Base-by-base conservation (phyloP, 2,888 invertebrate genomes). In the Pegoplata infirma region DNA sequence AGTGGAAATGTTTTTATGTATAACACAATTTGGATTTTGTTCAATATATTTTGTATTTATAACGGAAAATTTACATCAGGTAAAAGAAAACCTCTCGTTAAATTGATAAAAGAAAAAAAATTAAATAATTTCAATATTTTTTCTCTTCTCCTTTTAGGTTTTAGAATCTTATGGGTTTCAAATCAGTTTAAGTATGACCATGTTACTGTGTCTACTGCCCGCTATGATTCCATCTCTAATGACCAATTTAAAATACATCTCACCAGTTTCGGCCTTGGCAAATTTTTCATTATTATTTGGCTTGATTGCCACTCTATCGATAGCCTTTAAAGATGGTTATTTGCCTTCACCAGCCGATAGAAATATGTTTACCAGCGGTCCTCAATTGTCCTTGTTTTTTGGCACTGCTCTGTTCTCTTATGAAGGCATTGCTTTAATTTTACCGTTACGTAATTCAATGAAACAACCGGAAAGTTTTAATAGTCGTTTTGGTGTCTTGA, bases 11-110 rank as follows among this genome's bases (percentile, higher is more conserved):
- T 97, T 97, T 90, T 92, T 99, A 73, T 96, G 97, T 90, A 91
- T 97, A 73, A 98, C 98, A 12, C 98, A 99, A 90, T 92, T 98
- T 59, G 99, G 99, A 71, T 98, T 99, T 90, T 99, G 99, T 90
- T 98, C 97, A 86, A 96, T 98, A 10, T 99, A 99, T 90, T 95
- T 98, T 86, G 96, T 98, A 7, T 98, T 98, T 88, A 94, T 98
- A 82, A 94, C 97, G 0, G 94, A 94, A 79, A 98, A 96, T 88
- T 89, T 96, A 47, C 91, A 95, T 89, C 93, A 94, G 92, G 87
- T 87, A 51, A 4, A 16, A 5, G 14, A 16, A 12, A 19, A n/a
- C 5, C 10, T 8, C n/a, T n/a, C n/a, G n/a, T n/a, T n/a, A n/a
- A n/a, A n/a, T n/a, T n/a, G n/a, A n/a, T n/a, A n/a, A n/a, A n/a